Base-by-base conservation (phyloP, 2,888 invertebrate genomes). In the Drosophila birchii region DNA sequence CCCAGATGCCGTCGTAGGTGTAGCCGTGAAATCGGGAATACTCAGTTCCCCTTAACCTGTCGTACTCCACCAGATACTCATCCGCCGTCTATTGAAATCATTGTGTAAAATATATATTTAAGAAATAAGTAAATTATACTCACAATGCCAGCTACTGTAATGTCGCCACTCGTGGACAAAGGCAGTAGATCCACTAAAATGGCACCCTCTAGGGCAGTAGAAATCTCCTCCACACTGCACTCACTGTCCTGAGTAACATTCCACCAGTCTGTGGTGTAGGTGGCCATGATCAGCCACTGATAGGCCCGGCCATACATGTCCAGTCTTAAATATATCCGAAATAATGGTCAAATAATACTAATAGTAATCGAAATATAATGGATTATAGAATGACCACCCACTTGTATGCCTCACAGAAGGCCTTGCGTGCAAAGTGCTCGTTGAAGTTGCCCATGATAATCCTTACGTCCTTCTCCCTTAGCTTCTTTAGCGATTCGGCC, bases 1-100 rank as follows among this genome's bases (percentile, higher is more conserved):
- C 97, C 99, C 99, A 99, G 79, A 99, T 97, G 6, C 95, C 99
- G 92, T 99, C 99, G 92, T 99, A 99, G 12, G 99, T 98, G 92
- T 99, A 99, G 3, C 98, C 99, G 92, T 99, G 98, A 91, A 98
- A 99, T 79, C 98, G 95, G 39, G 98, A 98, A 93, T 97, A 98
- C 90, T 98, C 97, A 1, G 93, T 91, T 2, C 96, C 96, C 78
- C 97, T 94, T 75, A 96, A 93, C 36, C 96, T 94, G 88, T 98
- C 96, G 92, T 98, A 98, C 91, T 97, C 96, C 43, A 94, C 94
- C 89, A 96, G 94, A 91, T 98, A 98, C 91, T 98, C 97, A 80
- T 96, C 95, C 0, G 98, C 96, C 0, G 97, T 98, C 98, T 98
- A 36, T 93, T 94, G 78, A 63, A 60, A 18, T 2, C 1, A 14